Evolutionary conservation across 2,113 vertebrate genomes (phyloP).

Genomic region (Tonatia bakeri): DNA sequence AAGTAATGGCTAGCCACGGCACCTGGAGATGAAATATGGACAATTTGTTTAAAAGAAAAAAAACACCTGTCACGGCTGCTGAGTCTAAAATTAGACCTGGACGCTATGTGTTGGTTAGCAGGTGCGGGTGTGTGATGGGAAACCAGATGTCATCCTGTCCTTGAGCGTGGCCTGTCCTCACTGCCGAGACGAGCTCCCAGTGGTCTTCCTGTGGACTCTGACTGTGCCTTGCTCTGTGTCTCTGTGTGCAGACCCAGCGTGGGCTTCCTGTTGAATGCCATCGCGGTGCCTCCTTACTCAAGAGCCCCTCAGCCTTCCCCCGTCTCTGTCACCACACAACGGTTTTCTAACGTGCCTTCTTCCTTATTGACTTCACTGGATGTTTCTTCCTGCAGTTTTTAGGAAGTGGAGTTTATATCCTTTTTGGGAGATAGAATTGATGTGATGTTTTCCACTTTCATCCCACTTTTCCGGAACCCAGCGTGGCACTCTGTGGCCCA

Average conservation of each 20-base stretch:
- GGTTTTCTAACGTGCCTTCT: background rate
- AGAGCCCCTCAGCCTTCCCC: background rate
- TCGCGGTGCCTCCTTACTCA: background rate
- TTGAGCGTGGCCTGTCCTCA: background rate
- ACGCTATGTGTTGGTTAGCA: slow-evolving; percentile 38
- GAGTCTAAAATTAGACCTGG: slow-evolving; percentile 45
- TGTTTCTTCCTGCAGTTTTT: background rate
- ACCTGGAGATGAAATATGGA: background rate
- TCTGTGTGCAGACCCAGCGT: background rate
- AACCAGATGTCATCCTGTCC: slow-evolving; percentile 29
- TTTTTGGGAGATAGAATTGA: background rate
- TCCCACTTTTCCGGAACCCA: background rate
- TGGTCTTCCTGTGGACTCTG: background rate
- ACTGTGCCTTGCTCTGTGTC: background rate
- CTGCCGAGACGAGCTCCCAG: background rate
- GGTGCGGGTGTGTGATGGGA: background rate
- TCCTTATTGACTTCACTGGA: background rate
- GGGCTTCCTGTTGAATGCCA: background rate
- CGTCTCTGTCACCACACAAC: background rate
- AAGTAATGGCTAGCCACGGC: background rate
- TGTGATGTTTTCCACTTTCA: background rate
- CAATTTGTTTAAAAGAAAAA: background rate
- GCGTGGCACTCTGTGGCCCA: background rate
- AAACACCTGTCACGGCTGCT: background rate
- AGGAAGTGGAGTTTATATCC: background rate